These are phyloP conservation scores for Tholera decimalis DNA, from an alignment of 2,888 invertebrate species.

Conservation along the genomic window DNA sequence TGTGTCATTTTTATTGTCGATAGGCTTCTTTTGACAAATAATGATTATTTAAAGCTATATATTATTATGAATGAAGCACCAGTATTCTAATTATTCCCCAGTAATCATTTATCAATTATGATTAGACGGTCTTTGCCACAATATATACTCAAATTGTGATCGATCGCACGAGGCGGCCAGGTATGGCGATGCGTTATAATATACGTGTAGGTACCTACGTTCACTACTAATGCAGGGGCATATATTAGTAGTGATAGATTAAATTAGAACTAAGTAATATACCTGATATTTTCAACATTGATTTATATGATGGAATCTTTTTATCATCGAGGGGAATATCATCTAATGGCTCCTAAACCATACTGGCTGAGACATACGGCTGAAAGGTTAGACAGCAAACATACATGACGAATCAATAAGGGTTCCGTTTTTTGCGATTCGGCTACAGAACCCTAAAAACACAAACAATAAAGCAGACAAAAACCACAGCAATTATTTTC, in stretches of 20 bases:
- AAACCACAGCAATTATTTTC: not conserved
- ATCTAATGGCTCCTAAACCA: too few relatives aligned
- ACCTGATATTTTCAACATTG: not conserved
- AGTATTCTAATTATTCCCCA: constrained; percentile 31
- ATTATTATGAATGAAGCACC: too few relatives aligned
- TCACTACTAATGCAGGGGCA: constrained; percentile 1
- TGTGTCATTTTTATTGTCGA: too few relatives aligned
- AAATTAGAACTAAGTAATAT: constrained; percentile 18
- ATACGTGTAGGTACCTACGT: not conserved
- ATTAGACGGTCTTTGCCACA: not conserved
- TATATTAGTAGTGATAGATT: constrained; percentile 4
- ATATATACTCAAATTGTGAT: constrained; percentile 48
- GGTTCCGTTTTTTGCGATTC: too few relatives aligned
- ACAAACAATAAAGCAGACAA: not conserved
- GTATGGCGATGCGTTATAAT: not conserved
- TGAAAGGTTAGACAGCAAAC: too few relatives aligned
- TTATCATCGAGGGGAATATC: too few relatives aligned
- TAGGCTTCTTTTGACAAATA: too few relatives aligned
- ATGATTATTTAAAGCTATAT: too few relatives aligned
- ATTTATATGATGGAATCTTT: too few relatives aligned
- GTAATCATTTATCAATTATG: constrained; percentile 48
- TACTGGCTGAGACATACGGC: too few relatives aligned
- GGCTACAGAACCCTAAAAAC: too few relatives aligned
- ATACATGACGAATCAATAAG: too few relatives aligned
- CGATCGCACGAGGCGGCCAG: constrained; percentile 24